Evolutionary conservation across 1,140 invertebrate species (phyloP).

Genomic region (Anastrepha obliqua): DNA sequence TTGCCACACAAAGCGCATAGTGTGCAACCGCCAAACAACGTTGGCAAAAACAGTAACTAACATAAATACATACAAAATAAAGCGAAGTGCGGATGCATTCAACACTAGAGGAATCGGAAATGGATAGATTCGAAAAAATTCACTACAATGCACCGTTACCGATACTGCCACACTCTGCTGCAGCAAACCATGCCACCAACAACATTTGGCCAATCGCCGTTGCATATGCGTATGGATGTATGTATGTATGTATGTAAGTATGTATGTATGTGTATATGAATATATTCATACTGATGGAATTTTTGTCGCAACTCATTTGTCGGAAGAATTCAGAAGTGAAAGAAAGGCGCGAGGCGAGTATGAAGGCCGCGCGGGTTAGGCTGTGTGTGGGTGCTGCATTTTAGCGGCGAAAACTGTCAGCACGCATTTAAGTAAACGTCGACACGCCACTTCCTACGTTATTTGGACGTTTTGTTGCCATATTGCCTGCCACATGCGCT

Average conservation of each 20-base stretch:
- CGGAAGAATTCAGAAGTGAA: background rate
- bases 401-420: conserved; percentile 36
- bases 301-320: conserved; percentile 19
- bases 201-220: too few species aligned
- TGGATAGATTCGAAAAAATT: too few species aligned
- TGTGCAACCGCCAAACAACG: conserved; percentile 19
- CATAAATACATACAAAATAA: conserved; percentile 13
- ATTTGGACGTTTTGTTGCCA: conserved; percentile 11
- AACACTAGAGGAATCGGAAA: too few species aligned
- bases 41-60: background rate
- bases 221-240: too few species aligned
- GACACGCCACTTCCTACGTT: background rate
- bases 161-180: too few species aligned
- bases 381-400: background rate
- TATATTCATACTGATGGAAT: background rate
- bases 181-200: too few species aligned
- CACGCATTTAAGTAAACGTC: conserved; percentile 6
- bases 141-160: too few species aligned
- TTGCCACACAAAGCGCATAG: conserved; percentile 36
- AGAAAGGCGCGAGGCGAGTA: background rate
- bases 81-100: too few species aligned
- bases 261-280: background rate
- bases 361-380: background rate
- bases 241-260: background rate
- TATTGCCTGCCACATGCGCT: conserved; percentile 1